Evolutionary conservation across 1,140 invertebrate species (phyloP), one percentile per base, ranked within the genome.

Genomic region (Drosophila pseudoananassae): DNA sequence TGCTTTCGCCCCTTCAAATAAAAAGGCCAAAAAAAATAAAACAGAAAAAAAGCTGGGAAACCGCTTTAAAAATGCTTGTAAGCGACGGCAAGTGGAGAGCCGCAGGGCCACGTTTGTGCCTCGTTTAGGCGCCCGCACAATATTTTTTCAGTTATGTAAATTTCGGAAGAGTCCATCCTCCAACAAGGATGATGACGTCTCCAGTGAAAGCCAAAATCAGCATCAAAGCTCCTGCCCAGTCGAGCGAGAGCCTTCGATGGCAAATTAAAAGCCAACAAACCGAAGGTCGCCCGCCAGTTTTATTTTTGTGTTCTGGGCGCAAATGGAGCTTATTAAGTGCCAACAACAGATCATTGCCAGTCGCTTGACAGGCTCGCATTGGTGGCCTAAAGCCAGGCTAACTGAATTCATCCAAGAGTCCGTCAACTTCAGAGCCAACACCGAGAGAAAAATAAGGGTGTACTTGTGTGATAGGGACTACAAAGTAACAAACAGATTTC

Each of bases 131-230:
- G 53, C 58, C 47, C 60, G 52, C 70, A 75, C 71, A 75, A 75
- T 75, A 75, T 75, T 75, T 75, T 65, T 75, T 55, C 70, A 74
- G 59, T 75, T 75, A 75, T 75, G 71, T 75, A 75, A 75, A 75
- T 75, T 74, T 64, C 7, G 38, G 51, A 45, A 4, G 15, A 51
- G 69, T 54, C 63, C 20, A 20, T 20, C 20, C 20, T 20, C 20
- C 55, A 27, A 31, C 40, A 6, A 43, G 40, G 40, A 43, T n/a
- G 54, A 46, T 46, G 55, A 58, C 38, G 46, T 29, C 55, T 52
- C 55, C 38, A 20, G 15, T 46, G 17, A 46, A 46, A 46, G 43
- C 43, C 43, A 46, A 10, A 46, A 46, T 33, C 49, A 29, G 25
- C 68, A 51, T 63, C 66, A 61, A 61, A 61, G 33, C 53, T 60